phyloP scores from a whole-genome alignment of 2,113 vertebrate genomes.

The Garra rufa region DNA sequence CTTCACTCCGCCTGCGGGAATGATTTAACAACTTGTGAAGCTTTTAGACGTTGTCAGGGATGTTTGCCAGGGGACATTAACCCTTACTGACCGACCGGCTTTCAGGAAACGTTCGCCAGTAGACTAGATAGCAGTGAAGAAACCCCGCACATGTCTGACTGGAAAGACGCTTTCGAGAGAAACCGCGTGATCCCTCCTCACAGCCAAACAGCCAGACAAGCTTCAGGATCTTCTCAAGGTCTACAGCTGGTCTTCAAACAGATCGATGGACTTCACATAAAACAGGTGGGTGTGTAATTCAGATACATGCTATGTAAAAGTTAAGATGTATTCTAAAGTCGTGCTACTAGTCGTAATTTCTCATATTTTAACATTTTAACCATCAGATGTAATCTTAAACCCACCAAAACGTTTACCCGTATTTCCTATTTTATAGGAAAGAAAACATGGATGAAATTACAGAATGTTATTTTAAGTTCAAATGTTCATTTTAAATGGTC shows the following conservation, averaged over 20 bases:
- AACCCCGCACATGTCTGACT: conserved; percentile 63
- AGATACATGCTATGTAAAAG: not conserved
- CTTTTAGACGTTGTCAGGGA: not conserved
- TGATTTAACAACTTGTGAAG: not conserved
- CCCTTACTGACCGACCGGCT: not conserved
- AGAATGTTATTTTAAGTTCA: too few species aligned
- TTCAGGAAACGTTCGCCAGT: not conserved
- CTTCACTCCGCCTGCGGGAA: not conserved
- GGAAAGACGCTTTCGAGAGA: conserved; percentile 76
- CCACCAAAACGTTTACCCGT: too few species aligned
- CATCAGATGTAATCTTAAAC: not conserved
- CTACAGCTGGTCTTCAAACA: conserved; percentile 80
- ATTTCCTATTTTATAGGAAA: too few species aligned
- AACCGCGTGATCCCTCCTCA: conserved; percentile 75
- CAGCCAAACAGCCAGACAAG: conserved; percentile 71
- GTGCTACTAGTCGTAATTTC: not conserved
- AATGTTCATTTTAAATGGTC: too few species aligned
- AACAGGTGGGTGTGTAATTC: conserved; percentile 75
- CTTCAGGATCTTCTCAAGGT: conserved; percentile 63
- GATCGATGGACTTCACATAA: conserved; percentile 72
- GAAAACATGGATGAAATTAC: too few species aligned
- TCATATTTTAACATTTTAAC: not conserved
- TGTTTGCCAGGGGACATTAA: not conserved
- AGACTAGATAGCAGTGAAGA: not conserved
- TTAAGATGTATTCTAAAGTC: not conserved